Conservation (phyloP, 2,797 vertebrate genomes). For the Eupleurogrammus muticus region DNA sequence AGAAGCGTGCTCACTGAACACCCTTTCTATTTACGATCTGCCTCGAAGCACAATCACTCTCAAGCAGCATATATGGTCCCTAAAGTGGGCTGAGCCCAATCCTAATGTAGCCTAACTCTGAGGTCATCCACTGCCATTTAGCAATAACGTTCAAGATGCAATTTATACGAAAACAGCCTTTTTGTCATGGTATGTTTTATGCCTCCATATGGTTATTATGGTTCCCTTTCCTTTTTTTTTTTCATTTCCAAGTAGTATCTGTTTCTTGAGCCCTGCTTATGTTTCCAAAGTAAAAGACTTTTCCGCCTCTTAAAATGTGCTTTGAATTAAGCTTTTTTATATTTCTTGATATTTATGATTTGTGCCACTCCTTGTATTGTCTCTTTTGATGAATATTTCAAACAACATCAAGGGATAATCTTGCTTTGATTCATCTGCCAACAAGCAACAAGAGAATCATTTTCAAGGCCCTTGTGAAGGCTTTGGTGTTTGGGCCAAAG, state of each 20-base stretch:
- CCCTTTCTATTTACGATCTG: constrained; percentile 71
- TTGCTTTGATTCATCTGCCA: constrained; percentile 85
- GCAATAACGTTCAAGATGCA: constrained; percentile 70
- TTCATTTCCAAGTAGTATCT: constrained; percentile 57
- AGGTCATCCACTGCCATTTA: constrained; percentile 72
- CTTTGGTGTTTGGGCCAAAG: constrained; percentile 81
- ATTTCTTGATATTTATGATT: constrained; percentile 87
- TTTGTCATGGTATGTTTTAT: constrained; percentile 66
- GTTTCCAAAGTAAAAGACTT: constrained; percentile 68
- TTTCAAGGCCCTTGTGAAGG: constrained; percentile 77
- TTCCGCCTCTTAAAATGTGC: constrained; percentile 78
- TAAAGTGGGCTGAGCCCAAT: constrained; percentile 57
- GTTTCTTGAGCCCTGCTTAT: constrained; percentile 56
- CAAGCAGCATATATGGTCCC: constrained; percentile 45
- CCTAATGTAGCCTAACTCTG: constrained; percentile 50
- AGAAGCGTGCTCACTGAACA: constrained; percentile 65
- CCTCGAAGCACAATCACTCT: constrained; percentile 57
- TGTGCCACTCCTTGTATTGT: constrained; percentile 86
- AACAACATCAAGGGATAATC: constrained; percentile 84
- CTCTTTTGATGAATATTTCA: constrained; percentile 88
- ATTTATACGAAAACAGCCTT: constrained; percentile 60
- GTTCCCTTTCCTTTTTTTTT: constrained; percentile 48
- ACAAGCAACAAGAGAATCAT: constrained; percentile 80
- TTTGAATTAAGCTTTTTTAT: constrained; percentile 83
- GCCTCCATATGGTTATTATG: constrained; percentile 72